Evolutionary conservation across 2,888 invertebrate species (phyloP).

Genomic region (Exephanes ischioxanthus): DNA sequence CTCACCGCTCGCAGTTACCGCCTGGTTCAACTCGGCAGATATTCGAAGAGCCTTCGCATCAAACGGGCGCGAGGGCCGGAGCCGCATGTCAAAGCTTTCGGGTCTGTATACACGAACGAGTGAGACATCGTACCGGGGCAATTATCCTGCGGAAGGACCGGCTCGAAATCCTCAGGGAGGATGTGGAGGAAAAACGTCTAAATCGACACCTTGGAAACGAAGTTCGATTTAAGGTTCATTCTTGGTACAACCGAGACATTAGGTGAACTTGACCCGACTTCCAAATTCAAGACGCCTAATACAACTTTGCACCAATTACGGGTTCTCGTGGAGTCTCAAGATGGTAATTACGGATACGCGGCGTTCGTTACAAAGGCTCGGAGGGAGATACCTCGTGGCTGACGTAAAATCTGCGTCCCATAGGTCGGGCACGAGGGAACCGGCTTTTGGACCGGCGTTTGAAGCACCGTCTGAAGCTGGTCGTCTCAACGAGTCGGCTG

Average conservation of each 20-base stretch:
- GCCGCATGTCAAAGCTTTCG: background rate
- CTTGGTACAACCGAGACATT: background rate
- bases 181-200: background rate
- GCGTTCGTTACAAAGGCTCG: conserved; percentile 33
- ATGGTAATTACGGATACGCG: conserved; percentile 26
- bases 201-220: background rate
- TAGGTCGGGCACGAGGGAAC: conserved; percentile 11
- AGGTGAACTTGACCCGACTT: conserved; percentile 57
- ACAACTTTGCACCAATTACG: conserved; percentile 44
- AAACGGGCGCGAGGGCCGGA: background rate
- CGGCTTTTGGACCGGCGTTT: conserved; percentile 33
- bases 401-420: conserved; percentile 36
- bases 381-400: conserved; percentile 19
- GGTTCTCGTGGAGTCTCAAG: conserved; percentile 30
- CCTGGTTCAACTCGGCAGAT: background rate
- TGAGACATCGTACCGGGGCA: background rate
- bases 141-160: background rate
- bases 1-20: background rate
- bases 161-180: background rate
- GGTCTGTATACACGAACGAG: background rate
- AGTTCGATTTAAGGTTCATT: background rate
- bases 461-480: conserved; percentile 43
- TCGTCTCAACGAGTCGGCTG: conserved; percentile 51
- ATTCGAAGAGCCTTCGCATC: conserved; percentile 3
- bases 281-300: conserved; percentile 9